phyloP scores from a whole-genome alignment of 2,113 vertebrate genomes.

The Ictidomys tridecemlineatus region DNA sequence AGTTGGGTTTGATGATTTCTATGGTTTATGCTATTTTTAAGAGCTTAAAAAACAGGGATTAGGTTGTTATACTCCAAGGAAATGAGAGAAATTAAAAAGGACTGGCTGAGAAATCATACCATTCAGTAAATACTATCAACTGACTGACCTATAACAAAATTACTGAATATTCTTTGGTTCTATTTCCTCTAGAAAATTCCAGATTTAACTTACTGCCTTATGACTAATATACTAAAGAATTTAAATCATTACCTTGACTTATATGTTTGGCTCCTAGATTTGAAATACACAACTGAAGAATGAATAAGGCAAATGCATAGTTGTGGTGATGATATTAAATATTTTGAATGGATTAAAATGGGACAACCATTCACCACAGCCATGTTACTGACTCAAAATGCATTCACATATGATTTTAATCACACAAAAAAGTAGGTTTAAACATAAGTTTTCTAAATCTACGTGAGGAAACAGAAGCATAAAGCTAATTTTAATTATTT shows the following conservation, averaged over 20 bases:
- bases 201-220: constrained; percentile 15
- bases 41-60: not conserved
- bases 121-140: not conserved
- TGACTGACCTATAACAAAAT: not conserved
- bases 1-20: not conserved
- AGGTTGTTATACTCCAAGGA: not conserved
- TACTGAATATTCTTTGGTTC: not conserved
- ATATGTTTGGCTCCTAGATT: not conserved
- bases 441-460: not conserved
- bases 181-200: not conserved
- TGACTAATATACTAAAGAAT: not conserved
- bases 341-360: constrained; percentile 39
- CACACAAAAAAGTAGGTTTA: not conserved
- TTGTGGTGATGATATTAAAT: constrained; percentile 5
- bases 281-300: constrained; percentile 29
- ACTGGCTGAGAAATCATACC: constrained; percentile 11
- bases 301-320: constrained; percentile 1
- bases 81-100: constrained; percentile 10
- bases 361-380: not conserved
- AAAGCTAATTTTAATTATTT: constrained; percentile 45
- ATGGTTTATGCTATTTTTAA: not conserved
- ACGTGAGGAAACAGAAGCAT: not conserved
- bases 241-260: constrained; percentile 7
- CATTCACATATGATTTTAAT: not conserved
- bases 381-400: not conserved